Evolutionary conservation across 2,888 invertebrate genomes (phyloP).

Genomic region (Melangyna quadrimaculata): DNA sequence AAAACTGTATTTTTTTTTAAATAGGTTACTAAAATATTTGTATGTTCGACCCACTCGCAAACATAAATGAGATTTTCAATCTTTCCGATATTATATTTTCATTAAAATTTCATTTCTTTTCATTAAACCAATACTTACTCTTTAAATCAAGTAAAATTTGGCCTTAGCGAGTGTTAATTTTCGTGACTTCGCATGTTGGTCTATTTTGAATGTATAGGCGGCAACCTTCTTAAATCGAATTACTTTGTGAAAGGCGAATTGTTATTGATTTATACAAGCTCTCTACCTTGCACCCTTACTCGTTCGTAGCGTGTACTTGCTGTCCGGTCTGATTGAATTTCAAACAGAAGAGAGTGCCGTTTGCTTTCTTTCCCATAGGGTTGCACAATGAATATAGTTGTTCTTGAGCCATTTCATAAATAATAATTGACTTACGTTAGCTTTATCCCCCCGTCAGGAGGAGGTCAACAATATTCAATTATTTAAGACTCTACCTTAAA

Average conservation of each 20-base stretch:
- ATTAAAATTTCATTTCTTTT: neutral
- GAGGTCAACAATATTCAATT: constrained; percentile 42
- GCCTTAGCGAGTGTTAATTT: neutral
- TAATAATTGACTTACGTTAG: constrained; percentile 54
- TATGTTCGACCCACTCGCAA: neutral
- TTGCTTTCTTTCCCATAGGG: constrained; percentile 48
- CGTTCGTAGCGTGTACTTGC: neutral
- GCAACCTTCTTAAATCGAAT: constrained; percentile 45
- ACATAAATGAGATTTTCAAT: neutral
- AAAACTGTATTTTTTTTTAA: neutral
- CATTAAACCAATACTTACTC: neutral
- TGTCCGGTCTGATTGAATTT: constrained; percentile 47
- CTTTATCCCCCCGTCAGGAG: constrained; percentile 35
- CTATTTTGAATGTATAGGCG: constrained; percentile 55
- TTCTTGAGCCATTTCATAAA: neutral
- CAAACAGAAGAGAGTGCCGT: constrained; percentile 1
- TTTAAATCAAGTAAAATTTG: neutral
- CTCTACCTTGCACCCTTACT: neutral
- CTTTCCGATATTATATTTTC: neutral
- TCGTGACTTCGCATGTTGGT: neutral
- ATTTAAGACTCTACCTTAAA: neutral
- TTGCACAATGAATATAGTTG: neutral
- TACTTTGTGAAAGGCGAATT: constrained; percentile 29
- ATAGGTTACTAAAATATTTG: neutral
- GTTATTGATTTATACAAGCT: constrained; percentile 56